phyloP scores from a whole-genome alignment of 2,797 vertebrate genomes.

The Pangasius larnaudii region DNA sequence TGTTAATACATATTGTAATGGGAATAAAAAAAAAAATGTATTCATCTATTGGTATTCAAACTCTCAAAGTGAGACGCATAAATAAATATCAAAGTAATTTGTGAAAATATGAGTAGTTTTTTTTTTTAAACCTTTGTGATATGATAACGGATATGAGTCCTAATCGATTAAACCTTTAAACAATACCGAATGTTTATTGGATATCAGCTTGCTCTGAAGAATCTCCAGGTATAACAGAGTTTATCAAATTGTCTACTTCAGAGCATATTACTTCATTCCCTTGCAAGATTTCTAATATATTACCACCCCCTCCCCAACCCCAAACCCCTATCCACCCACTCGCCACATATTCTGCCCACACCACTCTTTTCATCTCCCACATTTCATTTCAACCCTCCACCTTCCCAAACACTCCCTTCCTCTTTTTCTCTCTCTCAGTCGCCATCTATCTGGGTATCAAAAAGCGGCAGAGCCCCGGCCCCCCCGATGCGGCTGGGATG shows the following conservation, averaged over 20 bases:
- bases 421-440: constrained; percentile 72
- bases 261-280: not conserved
- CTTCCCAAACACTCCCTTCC: constrained; percentile 52
- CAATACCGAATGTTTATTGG: constrained; percentile 23
- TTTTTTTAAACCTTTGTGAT: not conserved
- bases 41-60: not conserved
- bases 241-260: not conserved
- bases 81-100: not conserved
- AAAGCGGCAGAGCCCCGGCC: constrained; percentile 90
- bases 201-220: not conserved
- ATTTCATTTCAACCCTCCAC: constrained; percentile 56
- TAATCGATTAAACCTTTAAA: not conserved
- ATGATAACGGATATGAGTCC: not conserved
- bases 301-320: not conserved
- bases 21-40: not conserved
- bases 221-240: not conserved
- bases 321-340: not conserved
- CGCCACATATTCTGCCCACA: not conserved
- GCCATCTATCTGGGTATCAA: constrained; percentile 97
- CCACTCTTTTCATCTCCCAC: constrained; percentile 5
- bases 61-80: not conserved
- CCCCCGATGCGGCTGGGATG: constrained; percentile 90
- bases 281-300: constrained; percentile 13
- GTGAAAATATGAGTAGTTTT: not conserved
- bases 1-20: not conserved